Base-by-base conservation (phyloP, 2,797 vertebrate genomes). In the Danio choprae region DNA sequence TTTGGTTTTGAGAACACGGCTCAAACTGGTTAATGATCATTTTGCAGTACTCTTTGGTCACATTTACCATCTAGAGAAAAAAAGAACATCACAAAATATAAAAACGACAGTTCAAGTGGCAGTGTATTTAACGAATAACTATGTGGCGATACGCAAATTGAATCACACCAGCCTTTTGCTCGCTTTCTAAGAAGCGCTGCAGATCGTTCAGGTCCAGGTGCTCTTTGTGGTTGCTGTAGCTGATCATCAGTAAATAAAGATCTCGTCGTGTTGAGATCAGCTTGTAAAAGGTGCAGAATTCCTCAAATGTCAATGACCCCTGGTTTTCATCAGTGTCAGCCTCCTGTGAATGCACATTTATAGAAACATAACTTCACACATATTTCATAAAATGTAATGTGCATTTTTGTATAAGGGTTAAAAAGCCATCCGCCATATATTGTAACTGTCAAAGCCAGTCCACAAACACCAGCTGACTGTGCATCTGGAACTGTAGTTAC, bases 281-380 rank as follows among this genome's bases (percentile, higher is more conserved):
- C 92, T 98, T 98, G 84, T 98, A 99, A 92, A 99, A 99, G 7
- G 94, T 91, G 11, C 96, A 98, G 91, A 99, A 99, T 86, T 98
- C 98, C 16, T 98, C 97, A 0, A 98, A 98, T 77, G 91, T 96
- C 84, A 99, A 90, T 0, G 93, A 95, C 7, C 97, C 98, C 89
- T 98, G 97, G 85, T 95, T 95, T 20, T 96, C 96, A 12, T 98
- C 97, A 0, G 97, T 99, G 86, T 99, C 97, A 0, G 97, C 97
- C 79, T 98, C 96, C 98, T 99, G 87, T 43, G 81, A 89, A 0
- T 53, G 36, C 7, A 58, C 16, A 63, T 38, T 36, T 36, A 60
- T 7, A 5, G 4, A 40, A 70, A 12, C 1, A 16, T 51, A 0
- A 15, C 15, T 51, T 62, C 7, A 38, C 4, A 22, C 7, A 63